Base-by-base conservation (phyloP, 2,113 vertebrate species). In the Rhinichthys klamathensis region DNA sequence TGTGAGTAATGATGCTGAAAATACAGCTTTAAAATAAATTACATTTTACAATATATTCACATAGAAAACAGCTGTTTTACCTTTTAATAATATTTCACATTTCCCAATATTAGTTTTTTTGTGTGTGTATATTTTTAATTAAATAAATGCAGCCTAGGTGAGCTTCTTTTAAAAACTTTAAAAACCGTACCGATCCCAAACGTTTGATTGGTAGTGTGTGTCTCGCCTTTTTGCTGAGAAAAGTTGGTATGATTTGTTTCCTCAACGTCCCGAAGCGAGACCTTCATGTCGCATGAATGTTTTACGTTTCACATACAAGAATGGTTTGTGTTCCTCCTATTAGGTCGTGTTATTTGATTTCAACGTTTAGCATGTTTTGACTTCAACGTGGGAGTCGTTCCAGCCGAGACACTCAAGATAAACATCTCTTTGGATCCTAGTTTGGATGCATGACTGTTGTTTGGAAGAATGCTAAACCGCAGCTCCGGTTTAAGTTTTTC, bases 391-490 rank as follows among this genome's bases (percentile, higher is more conserved):
- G 38, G 13, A 83, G 35, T 30, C 6, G 32, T 65, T 78, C 63
- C 51, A 69, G n/a, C 27, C 3, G 46, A 32, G 35, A 30, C 30
- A 30, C 23, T 63, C 25, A 38, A 60, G 58, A 63, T 76, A 84
- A 81, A 76, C 73, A 63, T 73, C 30, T 79, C n/a, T 27, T 56
- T 9, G 41, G 41, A 1, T 38, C 80, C 56, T 35, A 44, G 63
- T 78, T 83, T 79, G 73, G 65, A 63, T 70, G 32, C 13, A n/a
- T 70, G 61, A 73, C 25, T 23, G 35, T 78, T 56, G 44, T 84
- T 80, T 80, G 51, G 11, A 49, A 21, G 61, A 46, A 77, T 70
- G 12, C 1, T 30, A 30, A 30, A 38, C 60, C 9, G 1, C 54
- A 27, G 10, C 67, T 49, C 12, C 1, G 8, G 8, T 56, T 58